Percentiles rank a stretch among this genome's conserved stretches.
Conservation (phyloP, 1,140 invertebrate genomes). For the Drosophila pseudoananassae region DNA sequence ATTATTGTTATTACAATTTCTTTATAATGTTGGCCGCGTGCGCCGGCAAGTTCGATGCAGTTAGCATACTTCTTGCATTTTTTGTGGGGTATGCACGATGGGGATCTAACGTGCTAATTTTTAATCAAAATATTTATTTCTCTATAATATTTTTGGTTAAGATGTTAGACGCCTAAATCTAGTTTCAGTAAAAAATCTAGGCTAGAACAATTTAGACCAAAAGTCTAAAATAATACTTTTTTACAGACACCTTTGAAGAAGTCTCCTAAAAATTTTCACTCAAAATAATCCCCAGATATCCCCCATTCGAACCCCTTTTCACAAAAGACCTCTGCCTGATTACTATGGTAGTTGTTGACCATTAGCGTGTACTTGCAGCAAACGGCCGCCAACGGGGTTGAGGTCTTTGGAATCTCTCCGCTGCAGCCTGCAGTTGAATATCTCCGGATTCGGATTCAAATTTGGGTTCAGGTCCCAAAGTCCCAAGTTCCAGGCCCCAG, state of each 20-base stretch:
- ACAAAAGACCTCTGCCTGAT: not conserved
- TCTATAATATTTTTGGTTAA: too few species aligned
- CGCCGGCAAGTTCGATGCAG: slow-evolving; percentile 61
- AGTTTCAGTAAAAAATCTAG: too few species aligned
- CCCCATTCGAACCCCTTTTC: not conserved
- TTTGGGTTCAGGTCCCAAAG: not conserved
- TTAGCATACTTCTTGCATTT: slow-evolving; percentile 36
- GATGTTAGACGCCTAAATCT: too few species aligned
- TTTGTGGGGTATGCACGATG: not conserved
- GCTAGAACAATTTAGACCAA: too few species aligned
- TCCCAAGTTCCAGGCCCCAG: slow-evolving; percentile 29
- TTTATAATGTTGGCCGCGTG: slow-evolving; percentile 81
- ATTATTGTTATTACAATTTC: slow-evolving; percentile 83
- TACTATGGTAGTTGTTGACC: slow-evolving; percentile 64
- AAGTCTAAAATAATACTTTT: too few species aligned
- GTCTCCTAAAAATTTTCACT: too few species aligned
- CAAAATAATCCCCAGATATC: not conserved
- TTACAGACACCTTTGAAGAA: too few species aligned
- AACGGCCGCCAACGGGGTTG: slow-evolving; percentile 73
- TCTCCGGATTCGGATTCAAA: slow-evolving; percentile 6
- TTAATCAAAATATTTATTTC: too few species aligned
- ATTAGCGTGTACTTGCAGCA: slow-evolving; percentile 73
- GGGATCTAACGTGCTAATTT: not conserved
- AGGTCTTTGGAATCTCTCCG: slow-evolving; percentile 52
- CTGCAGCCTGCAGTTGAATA: slow-evolving; percentile 7